Evolutionary conservation across 2,797 vertebrate species (phyloP), one percentile per base, ranked within the genome.

Genomic region (Semotilus atromaculatus): DNA sequence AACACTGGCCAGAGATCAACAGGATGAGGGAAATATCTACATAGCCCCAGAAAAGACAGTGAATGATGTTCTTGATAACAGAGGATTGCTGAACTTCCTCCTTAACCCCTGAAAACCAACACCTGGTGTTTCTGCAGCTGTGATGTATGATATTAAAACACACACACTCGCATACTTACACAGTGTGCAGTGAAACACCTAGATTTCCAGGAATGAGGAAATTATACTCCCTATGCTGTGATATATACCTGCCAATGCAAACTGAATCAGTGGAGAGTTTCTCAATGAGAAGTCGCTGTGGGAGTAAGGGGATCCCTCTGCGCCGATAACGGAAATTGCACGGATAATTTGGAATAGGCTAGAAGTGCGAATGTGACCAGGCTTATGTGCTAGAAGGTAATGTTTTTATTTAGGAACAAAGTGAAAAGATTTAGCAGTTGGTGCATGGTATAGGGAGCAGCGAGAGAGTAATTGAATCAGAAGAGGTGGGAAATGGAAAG

Each of bases 21-120:
- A 31, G 73, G 40, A 29, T 74, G 58, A 51, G 11, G 8, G 21
- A 68, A 68, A 83, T 68, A 43, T 70, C 62, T 55, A 40, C 53
- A 81, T 7, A 38, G 13, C 23, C 19, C 31, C n/a, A 60, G 26
- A 38, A 90, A 85, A 88, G 87, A 92, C 88, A 91, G 88, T 90
- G 87, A 88, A 91, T 92, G 90, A 91, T 90, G 91, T 91, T 92
- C 88, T 89, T 89, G 93, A 93, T 95, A 92, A 94, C 89, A 85
- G 87, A 91, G 90, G 91, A 92, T 88, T 91, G 90, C 84, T 89
- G 73, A 85, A 84, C 90, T 85, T 84, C 88, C 90, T 90, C 81
- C 75, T 13, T 73, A 83, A 23, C 70, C 84, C 55, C 64, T 82
- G 62, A 81, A 67, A 82, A 58, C 19, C 45, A 70, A 77, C 74